These are phyloP conservation scores for Naso thynnoides DNA, from an alignment of 2,797 vertebrate species.

Conservation along the genomic window DNA sequence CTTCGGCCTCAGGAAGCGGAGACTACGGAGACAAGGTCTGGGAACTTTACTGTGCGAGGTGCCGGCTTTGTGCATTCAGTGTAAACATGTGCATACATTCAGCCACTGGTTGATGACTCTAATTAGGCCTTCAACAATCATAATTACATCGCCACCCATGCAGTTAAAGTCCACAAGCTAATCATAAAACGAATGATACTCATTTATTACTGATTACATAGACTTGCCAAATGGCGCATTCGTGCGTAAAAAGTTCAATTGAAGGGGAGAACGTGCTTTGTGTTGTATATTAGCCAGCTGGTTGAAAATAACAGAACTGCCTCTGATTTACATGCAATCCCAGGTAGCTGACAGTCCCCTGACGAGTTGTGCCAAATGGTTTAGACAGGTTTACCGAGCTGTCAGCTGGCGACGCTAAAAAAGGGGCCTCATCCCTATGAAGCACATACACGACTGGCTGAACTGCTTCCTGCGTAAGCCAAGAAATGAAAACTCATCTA, in stretches of 20 bases:
- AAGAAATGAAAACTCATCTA: conserved; percentile 51
- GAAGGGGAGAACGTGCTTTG: background rate
- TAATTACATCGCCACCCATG: background rate
- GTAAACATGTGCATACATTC: conserved; percentile 39
- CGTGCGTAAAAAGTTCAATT: conserved; percentile 36
- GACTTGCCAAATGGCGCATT: background rate
- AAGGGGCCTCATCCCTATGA: conserved; percentile 39
- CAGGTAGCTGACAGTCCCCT: conserved; percentile 52
- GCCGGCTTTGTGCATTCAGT: conserved; percentile 28
- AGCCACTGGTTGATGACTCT: conserved; percentile 45
- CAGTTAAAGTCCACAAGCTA: background rate
- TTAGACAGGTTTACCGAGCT: conserved; percentile 62
- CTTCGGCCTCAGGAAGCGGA: conserved; percentile 98
- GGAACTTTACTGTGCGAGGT: conserved; percentile 70
- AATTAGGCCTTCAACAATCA: conserved; percentile 15
- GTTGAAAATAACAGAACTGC: conserved; percentile 20
- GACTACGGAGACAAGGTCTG: conserved; percentile 99
- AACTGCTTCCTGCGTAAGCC: conserved; percentile 23
- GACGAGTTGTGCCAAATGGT: conserved; percentile 48
- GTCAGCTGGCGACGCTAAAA: conserved; percentile 46
- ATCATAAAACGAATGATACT: background rate
- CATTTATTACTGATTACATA: conserved; percentile 11
- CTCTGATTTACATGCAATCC: conserved; percentile 52
- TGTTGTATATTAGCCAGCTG: background rate
- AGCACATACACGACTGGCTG: conserved; percentile 23